Conservation (phyloP, 2,888 invertebrate genomes). For the Synanthedon vespiformis region DNA sequence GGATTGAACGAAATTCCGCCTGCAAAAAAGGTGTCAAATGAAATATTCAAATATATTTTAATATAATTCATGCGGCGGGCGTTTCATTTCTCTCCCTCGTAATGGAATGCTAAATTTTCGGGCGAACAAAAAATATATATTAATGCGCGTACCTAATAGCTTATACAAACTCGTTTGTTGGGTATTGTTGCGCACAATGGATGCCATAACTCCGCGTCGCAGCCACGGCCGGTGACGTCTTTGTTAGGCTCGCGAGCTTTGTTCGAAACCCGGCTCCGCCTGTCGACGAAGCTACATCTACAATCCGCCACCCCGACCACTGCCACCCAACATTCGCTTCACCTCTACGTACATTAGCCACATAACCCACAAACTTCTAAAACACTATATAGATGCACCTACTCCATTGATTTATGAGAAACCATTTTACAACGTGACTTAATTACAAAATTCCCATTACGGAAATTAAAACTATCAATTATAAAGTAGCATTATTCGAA, state of each 20-base stretch:
- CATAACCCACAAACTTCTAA: background rate
- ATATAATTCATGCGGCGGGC: conserved; percentile 72
- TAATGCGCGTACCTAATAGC: conserved; percentile 72
- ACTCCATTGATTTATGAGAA: background rate
- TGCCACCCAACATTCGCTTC: conserved; percentile 1
- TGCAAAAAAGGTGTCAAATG: conserved; percentile 71
- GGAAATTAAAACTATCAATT: conserved; percentile 29
- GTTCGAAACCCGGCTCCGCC: conserved; percentile 56
- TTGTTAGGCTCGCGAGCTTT: conserved; percentile 64
- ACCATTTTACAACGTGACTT: background rate
- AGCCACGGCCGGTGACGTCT: conserved; percentile 70
- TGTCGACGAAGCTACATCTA: conserved; percentile 46
- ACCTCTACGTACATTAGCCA: background rate
- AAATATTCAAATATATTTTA: conserved; percentile 72
- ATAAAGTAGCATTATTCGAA: conserved; percentile 21
- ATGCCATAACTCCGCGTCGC: conserved; percentile 70
- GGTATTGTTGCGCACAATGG: conserved; percentile 71
- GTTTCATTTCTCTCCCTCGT: conserved; percentile 71
- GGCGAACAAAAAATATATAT: conserved; percentile 71
- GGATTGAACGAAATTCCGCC: conserved; percentile 67
- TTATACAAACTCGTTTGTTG: conserved; percentile 72
- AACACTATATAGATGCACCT: too few relatives aligned
- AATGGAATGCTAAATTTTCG: conserved; percentile 72
- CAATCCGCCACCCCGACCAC: conserved; percentile 20
- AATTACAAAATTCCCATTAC: conserved; percentile 18